phyloP scores from a whole-genome alignment of 1,140 invertebrate species.

The Idris sp. region DNA sequence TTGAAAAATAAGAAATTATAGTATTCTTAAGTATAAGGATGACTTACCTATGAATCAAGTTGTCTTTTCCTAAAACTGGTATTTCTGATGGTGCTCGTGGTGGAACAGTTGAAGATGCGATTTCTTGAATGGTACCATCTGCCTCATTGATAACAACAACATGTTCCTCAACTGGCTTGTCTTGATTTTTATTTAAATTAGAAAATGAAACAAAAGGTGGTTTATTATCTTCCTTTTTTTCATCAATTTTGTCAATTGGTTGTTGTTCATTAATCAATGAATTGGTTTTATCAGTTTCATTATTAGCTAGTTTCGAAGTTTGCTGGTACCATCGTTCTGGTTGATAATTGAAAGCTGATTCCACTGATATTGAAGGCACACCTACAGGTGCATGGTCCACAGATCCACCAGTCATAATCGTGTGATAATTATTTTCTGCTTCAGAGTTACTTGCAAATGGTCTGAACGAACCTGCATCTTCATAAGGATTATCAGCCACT shows the following conservation, averaged over 20 bases:
- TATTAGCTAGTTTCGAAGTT: slow-evolving; percentile 16
- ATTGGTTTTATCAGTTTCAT: slow-evolving; percentile 38
- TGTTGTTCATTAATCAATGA: slow-evolving; percentile 17
- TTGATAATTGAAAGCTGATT: slow-evolving; percentile 54
- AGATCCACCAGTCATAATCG: slow-evolving; percentile 15
- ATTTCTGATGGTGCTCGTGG: slow-evolving; percentile 18
- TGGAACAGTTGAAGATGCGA: slow-evolving; percentile 40
- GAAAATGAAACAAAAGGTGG: slow-evolving; percentile 51
- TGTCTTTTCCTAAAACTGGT: slow-evolving; percentile 21
- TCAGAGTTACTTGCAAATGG: slow-evolving; percentile 54
- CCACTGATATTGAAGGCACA: slow-evolving; percentile 61
- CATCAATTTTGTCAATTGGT: slow-evolving; percentile 23
- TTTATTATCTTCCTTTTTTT: slow-evolving; percentile 46
- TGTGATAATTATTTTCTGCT: slow-evolving; percentile 31
- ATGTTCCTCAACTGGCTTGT: slow-evolving; percentile 68
- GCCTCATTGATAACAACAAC: slow-evolving; percentile 71
- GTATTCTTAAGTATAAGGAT: no score
- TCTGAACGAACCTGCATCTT: slow-evolving; percentile 69
- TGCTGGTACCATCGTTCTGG: slow-evolving; percentile 63
- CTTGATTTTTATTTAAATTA: slow-evolving; percentile 37
- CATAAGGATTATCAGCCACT: slow-evolving; percentile 76
- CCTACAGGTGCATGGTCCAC: slow-evolving; percentile 45
- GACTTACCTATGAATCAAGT: slow-evolving; percentile 22
- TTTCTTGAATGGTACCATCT: slow-evolving; percentile 68
- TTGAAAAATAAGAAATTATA: no score